Conservation (phyloP, 1,140 invertebrate species). For the Druon quercuslanigerum region DNA sequence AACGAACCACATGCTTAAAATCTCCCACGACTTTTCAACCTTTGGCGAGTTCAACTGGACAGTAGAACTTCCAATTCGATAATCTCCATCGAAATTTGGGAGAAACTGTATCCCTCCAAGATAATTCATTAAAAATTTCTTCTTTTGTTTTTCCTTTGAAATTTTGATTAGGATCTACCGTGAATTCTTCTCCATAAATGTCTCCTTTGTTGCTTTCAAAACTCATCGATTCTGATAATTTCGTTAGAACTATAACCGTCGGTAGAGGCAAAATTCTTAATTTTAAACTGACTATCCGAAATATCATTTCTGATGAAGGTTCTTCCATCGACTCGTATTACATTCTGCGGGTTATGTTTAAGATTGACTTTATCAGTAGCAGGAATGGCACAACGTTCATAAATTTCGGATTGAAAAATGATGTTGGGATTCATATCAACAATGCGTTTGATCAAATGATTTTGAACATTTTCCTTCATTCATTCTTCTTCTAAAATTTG, state of each 20-base stretch:
- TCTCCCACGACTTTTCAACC: conserved; percentile 71
- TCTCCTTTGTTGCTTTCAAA: conserved; percentile 35
- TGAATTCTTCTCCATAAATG: conserved; percentile 37
- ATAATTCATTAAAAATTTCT: conserved; percentile 56
- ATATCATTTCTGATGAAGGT: conserved; percentile 68
- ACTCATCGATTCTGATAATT: conserved; percentile 33
- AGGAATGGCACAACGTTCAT: conserved; percentile 61
- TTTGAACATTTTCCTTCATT: too few species aligned
- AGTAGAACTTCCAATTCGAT: conserved; percentile 77
- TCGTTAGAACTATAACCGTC: conserved; percentile 68
- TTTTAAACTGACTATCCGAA: conserved; percentile 70
- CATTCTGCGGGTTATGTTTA: conserved; percentile 73
- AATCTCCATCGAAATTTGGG: conserved; percentile 65
- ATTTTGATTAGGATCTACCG: conserved; percentile 51
- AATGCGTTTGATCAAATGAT: too few species aligned
- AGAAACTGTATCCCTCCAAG: conserved; percentile 50
- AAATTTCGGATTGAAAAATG: conserved; percentile 32
- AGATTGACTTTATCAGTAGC: conserved; percentile 74
- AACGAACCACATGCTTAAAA: conserved; percentile 74
- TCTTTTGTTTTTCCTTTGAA: conserved; percentile 31
- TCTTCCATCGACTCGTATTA: conserved; percentile 78
- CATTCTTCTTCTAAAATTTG: too few species aligned
- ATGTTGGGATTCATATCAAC: too few species aligned
- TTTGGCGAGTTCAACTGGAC: conserved; percentile 77
- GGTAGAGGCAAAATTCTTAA: conserved; percentile 68